Percentiles rank a stretch among this genome's conserved stretches.
phyloP scores from a whole-genome alignment of 1,140 invertebrate species.

The Ostrea denselamellosa region DNA sequence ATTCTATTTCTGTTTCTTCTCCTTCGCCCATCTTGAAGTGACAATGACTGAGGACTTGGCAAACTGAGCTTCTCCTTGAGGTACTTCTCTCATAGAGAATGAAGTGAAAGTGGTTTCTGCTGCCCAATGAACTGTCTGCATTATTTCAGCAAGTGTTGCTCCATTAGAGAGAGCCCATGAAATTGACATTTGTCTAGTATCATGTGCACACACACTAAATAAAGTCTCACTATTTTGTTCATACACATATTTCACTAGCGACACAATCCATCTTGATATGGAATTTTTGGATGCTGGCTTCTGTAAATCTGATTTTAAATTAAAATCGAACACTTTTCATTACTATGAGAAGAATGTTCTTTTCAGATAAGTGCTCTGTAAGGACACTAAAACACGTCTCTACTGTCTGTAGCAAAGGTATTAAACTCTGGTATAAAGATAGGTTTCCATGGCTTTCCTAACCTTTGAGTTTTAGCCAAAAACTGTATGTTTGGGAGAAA shows the following conservation, averaged over 20 bases:
- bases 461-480: conserved; percentile 20
- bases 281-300: neutral
- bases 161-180: conserved; percentile 33
- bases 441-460: conserved; percentile 19
- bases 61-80: neutral
- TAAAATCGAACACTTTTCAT: neutral
- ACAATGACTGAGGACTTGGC: conserved; percentile 9
- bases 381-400: conserved; percentile 2
- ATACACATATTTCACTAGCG: conserved; percentile 23
- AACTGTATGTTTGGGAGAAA: no score
- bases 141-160: neutral
- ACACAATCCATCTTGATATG: conserved; percentile 36
- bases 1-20: neutral
- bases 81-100: conserved; percentile 34
- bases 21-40: neutral
- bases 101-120: neutral
- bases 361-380: neutral
- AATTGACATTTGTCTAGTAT: conserved; percentile 16
- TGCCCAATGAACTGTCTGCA: neutral
- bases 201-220: neutral
- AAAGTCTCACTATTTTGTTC: neutral
- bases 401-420: conserved; percentile 18
- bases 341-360: neutral
- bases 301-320: neutral
- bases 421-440: conserved; percentile 30